Conservation (phyloP, 2,797 vertebrate species). For the Eulemur rubriventer region DNA sequence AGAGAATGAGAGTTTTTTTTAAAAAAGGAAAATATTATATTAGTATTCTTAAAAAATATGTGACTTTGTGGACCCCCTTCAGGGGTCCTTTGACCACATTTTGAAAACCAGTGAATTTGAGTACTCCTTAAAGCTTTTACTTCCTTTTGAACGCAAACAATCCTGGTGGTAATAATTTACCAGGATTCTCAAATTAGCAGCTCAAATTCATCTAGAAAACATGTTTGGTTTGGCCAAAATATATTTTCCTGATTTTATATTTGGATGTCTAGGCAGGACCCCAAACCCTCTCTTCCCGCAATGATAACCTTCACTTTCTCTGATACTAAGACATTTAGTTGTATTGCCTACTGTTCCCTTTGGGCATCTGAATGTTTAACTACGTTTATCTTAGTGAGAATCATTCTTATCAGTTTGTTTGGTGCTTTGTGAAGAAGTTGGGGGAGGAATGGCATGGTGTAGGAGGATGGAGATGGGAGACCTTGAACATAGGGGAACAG, state of each 20-base stretch:
- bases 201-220: not conserved
- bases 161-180: not conserved
- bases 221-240: not conserved
- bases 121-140: not conserved
- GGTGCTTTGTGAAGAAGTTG: not conserved
- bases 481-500: not conserved
- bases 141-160: not conserved
- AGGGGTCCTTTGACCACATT: not conserved
- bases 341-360: not conserved
- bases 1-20: not conserved
- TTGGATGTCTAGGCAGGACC: not conserved
- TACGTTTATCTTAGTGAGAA: not conserved
- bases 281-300: not conserved
- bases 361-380: not conserved
- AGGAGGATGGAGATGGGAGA: not conserved
- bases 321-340: not conserved
- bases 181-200: not conserved
- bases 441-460: not conserved
- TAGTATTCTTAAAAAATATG: not conserved
- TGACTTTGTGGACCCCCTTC: not conserved
- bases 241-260: constrained; percentile 24
- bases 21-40: not conserved
- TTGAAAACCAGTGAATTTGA: not conserved
- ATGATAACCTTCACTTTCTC: not conserved
- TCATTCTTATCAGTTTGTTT: not conserved